Evolutionary conservation across 2,113 vertebrate genomes (phyloP).

Genomic region (Amphiprion ocellaris): DNA sequence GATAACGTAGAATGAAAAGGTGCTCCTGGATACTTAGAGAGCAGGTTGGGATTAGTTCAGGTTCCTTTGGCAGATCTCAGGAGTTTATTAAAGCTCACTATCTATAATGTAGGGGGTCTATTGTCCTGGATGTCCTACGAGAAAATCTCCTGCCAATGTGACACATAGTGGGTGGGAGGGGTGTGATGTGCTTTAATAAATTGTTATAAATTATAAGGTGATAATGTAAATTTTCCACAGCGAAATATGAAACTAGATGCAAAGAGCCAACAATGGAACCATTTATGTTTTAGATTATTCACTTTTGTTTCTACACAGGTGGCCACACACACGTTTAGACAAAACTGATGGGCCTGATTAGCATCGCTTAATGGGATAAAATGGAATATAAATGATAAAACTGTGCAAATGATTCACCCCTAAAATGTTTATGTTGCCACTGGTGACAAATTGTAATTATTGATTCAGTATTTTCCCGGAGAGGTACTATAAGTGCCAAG

Average conservation of each 20-base stretch:
- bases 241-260: background rate
- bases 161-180: slow-evolving; percentile 15
- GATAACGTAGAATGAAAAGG: slow-evolving; percentile 42
- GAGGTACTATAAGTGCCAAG: slow-evolving; percentile 7
- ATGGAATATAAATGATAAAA: background rate
- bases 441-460: slow-evolving; percentile 45
- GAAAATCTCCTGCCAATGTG: slow-evolving; percentile 26
- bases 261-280: background rate
- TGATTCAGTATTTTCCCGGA: slow-evolving; percentile 39
- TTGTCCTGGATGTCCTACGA: slow-evolving; percentile 43
- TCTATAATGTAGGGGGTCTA: background rate
- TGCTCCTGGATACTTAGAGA: background rate
- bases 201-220: slow-evolving; percentile 33
- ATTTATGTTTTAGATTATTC: background rate
- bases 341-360: background rate
- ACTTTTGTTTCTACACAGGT: background rate
- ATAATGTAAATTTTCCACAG: background rate
- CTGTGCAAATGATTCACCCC: background rate
- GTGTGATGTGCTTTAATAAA: background rate
- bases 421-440: slow-evolving; percentile 21
- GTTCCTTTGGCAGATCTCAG: slow-evolving; percentile 6
- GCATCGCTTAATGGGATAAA: background rate
- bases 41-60: slow-evolving; percentile 25
- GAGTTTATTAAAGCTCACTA: slow-evolving; percentile 20
- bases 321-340: background rate